These are phyloP conservation scores for Anguilla obscura DNA, from an alignment of 2,797 vertebrate species.

Conservation along the genomic window DNA sequence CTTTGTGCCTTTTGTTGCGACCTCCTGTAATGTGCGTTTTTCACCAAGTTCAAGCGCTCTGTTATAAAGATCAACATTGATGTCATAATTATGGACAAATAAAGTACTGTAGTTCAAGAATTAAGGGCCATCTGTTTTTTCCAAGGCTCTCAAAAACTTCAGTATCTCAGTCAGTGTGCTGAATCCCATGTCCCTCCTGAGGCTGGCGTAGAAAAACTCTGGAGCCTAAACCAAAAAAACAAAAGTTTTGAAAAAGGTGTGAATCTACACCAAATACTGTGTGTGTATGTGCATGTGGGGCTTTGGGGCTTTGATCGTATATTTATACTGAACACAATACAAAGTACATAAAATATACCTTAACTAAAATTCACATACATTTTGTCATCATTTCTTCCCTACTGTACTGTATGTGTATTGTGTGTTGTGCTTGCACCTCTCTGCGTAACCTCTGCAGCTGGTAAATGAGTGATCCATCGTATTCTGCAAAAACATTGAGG, in stretches of 20 bases:
- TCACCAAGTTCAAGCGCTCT: not conserved
- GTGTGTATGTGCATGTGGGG: not conserved
- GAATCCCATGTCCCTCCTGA: conserved; percentile 26
- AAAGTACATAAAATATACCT: not conserved
- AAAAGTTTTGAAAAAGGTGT: conserved; percentile 25
- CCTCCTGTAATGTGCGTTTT: not conserved
- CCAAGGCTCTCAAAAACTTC: conserved; percentile 14
- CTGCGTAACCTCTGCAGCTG: conserved; percentile 33
- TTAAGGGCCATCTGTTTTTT: conserved; percentile 25
- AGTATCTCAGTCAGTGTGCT: conserved; percentile 21
- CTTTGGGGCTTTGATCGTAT: not conserved
- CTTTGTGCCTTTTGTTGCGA: not conserved
- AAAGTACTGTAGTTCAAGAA: not conserved
- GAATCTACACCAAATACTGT: conserved; percentile 7
- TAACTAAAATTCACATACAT: not conserved
- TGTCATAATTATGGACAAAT: not conserved
- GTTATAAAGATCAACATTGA: not conserved
- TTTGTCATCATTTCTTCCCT: not conserved
- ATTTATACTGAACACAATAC: not conserved
- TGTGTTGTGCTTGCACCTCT: conserved; percentile 27
- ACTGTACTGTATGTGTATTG: not conserved
- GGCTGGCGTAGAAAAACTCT: conserved; percentile 26
- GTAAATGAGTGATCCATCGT: conserved; percentile 33
- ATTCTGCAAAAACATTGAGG: conserved; percentile 27
- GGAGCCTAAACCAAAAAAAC: conserved; percentile 20